Percentiles rank a stretch among this genome's conserved stretches.
phyloP scores from a whole-genome alignment of 2,888 invertebrate genomes.

The Mythimna albipuncta region DNA sequence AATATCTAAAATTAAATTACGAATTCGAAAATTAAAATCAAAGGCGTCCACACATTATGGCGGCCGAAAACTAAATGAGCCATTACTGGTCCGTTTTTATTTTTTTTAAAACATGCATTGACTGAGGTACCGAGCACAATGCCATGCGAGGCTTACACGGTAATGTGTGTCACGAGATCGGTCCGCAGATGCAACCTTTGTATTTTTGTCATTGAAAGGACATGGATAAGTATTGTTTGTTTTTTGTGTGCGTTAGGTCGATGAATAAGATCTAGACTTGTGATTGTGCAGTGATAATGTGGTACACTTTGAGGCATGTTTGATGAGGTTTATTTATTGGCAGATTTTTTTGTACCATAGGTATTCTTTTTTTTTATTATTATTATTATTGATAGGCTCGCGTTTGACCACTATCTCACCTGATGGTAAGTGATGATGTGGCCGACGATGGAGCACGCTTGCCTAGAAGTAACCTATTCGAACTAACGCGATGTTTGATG shows the following conservation, averaged over 20 bases:
- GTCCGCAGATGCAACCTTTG: conserved; percentile 82
- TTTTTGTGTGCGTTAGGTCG: conserved; percentile 51
- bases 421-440: too few species aligned
- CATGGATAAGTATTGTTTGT: conserved; percentile 50
- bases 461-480: too few species aligned
- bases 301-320: neutral
- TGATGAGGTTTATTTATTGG: neutral
- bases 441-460: too few species aligned
- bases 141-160: conserved; percentile 74
- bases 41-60: conserved; percentile 75
- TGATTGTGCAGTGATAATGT: conserved; percentile 46
- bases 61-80: conserved; percentile 81
- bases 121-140: conserved; percentile 76
- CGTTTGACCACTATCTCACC: too few species aligned
- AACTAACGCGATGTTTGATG: too few species aligned
- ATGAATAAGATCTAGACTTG: conserved; percentile 23
- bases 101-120: conserved; percentile 75
- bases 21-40: conserved; percentile 45
- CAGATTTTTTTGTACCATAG: too few species aligned
- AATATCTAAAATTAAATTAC: conserved; percentile 13
- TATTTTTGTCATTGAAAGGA: conserved; percentile 60
- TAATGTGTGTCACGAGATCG: conserved; percentile 84
- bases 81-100: conserved; percentile 77
- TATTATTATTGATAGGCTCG: too few species aligned
- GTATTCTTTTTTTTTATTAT: too few species aligned